phyloP scores from a whole-genome alignment of 2,888 invertebrate genomes.

The Dasysyrphus albostriatus region DNA sequence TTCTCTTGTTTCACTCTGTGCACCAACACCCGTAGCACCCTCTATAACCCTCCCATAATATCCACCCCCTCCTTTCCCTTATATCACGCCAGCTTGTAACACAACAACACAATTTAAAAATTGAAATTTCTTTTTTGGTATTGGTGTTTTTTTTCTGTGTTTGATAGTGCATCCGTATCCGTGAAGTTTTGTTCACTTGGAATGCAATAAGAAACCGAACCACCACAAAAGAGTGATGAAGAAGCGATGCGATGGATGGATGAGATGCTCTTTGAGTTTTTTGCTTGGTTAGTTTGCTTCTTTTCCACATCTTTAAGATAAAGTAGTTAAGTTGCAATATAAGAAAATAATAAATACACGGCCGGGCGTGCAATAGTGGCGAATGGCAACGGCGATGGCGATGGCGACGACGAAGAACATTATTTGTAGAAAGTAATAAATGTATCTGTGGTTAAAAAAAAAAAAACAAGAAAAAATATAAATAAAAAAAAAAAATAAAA shows the following conservation, averaged over 20 bases:
- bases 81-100: background rate
- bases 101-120: conserved; percentile 27
- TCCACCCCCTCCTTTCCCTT: background rate
- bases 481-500: background rate
- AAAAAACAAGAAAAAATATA: too few species aligned
- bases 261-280: conserved; percentile 6
- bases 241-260: conserved; percentile 18
- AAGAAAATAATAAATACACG: conserved; percentile 27
- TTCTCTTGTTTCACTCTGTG: background rate
- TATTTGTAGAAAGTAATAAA: conserved; percentile 66
- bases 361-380: background rate
- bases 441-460: conserved; percentile 37
- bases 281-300: too few species aligned
- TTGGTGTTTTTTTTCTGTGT: conserved; percentile 3
- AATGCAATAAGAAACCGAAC: conserved; percentile 47
- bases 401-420: conserved; percentile 22
- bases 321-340: conserved; percentile 63
- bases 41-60: background rate
- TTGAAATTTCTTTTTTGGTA: conserved; percentile 28
- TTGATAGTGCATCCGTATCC: conserved; percentile 43
- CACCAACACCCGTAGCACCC: conserved; percentile 1
- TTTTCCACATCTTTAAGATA: conserved; percentile 46
- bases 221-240: conserved; percentile 33
- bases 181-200: background rate
- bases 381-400: background rate